Percentiles rank a stretch among this genome's conserved stretches.
phyloP scores from a whole-genome alignment of 2,797 vertebrate species.

The Coendou prehensilis region DNA sequence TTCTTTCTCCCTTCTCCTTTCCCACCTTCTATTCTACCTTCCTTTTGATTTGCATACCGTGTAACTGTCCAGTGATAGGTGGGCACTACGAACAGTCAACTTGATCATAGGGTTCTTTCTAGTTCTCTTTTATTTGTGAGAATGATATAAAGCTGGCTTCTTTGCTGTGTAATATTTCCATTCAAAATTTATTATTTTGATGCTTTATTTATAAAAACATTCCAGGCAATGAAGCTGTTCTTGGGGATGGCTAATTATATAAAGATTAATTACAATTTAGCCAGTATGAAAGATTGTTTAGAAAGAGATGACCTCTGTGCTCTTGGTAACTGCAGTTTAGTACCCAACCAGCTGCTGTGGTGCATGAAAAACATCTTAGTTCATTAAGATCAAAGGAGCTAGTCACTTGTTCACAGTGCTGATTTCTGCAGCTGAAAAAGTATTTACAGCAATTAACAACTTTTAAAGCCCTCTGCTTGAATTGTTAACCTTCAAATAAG shows the following conservation, averaged over 20 bases:
- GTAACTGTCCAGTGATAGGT: not conserved
- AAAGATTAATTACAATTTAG: conserved; percentile 69
- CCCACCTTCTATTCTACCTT: not conserved
- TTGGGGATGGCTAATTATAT: conserved; percentile 74
- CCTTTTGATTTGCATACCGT: conserved; percentile 7
- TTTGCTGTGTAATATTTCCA: conserved; percentile 2
- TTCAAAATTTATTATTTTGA: conserved; percentile 58
- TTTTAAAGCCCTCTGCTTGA: conserved; percentile 79
- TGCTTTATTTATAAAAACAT: conserved; percentile 41
- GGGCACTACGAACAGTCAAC: not conserved
- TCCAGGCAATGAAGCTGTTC: conserved; percentile 66
- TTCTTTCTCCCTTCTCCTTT: not conserved
- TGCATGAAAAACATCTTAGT: conserved; percentile 78
- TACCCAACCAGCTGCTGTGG: conserved; percentile 77
- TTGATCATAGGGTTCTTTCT: not conserved
- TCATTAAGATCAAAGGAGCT: conserved; percentile 84
- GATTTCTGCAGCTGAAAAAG: conserved; percentile 78
- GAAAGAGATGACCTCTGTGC: conserved; percentile 78
- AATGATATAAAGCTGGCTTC: conserved; percentile 59
- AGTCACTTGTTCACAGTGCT: conserved; percentile 75
- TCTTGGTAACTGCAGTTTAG: conserved; percentile 79
- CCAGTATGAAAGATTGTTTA: conserved; percentile 70
- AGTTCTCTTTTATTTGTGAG: conserved; percentile 60
- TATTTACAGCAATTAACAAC: conserved; percentile 85
- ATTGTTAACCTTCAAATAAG: conserved; percentile 86